Evolutionary conservation across 2,888 invertebrate genomes (phyloP).

Genomic region (Lasioglossum malachurum): DNA sequence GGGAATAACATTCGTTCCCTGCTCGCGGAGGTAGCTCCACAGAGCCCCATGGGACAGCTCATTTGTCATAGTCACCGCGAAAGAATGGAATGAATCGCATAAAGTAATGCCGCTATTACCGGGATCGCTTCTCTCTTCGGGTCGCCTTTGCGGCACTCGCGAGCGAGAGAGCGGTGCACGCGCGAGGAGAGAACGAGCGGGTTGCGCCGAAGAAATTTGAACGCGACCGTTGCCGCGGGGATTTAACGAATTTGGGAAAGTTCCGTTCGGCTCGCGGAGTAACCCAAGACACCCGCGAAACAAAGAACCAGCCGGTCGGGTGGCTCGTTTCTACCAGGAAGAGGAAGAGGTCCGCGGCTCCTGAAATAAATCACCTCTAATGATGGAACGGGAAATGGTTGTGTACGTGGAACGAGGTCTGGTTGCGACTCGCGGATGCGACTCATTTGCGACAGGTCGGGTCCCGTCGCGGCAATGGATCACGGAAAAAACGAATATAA

Average conservation of each 20-base stretch:
- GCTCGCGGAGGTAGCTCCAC: constrained; percentile 39
- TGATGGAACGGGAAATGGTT: constrained; percentile 38
- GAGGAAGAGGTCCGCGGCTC: constrained; percentile 45
- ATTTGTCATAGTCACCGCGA: constrained; percentile 63
- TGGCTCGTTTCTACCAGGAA: constrained; percentile 50
- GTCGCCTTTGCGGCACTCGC: not conserved
- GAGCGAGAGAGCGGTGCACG: not conserved
- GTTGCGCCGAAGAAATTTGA: not conserved
- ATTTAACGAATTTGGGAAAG: constrained; percentile 51
- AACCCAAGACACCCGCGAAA: constrained; percentile 11
- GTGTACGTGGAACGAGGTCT: constrained; percentile 7
- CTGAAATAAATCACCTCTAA: constrained; percentile 54
- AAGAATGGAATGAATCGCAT: constrained; percentile 57
- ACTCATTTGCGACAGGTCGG: constrained; percentile 31
- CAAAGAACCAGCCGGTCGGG: constrained; percentile 32
- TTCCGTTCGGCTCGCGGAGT: not conserved
- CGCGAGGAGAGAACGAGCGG: not conserved
- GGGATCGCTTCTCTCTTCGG: constrained; percentile 37
- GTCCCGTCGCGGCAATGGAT: constrained; percentile 20
- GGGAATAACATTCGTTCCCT: constrained; percentile 47
- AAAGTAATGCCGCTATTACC: constrained; percentile 45
- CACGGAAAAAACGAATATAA: constrained; percentile 19
- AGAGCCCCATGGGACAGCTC: constrained; percentile 47
- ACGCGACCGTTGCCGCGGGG: not conserved
- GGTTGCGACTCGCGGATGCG: constrained; percentile 28